Evolutionary conservation across 2,888 invertebrate genomes (phyloP), one percentile per base, ranked within the genome.

Genomic region (Chrysolina oricalcia): DNA sequence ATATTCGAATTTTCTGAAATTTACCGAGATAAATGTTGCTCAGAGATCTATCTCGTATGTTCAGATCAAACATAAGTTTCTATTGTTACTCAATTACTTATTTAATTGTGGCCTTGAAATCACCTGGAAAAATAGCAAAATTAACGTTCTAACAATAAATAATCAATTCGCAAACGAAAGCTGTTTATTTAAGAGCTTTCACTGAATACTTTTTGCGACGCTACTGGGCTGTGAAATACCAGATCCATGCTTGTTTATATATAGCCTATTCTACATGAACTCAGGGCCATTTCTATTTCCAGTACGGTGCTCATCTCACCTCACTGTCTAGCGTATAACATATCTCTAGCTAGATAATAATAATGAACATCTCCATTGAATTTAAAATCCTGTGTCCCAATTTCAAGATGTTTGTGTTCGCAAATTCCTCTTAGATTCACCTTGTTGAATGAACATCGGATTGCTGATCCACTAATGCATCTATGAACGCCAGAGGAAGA

Each of bases 211-310:
- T 67, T 66, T 43, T 35, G 74, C 48, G 70, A 74, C 59, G 59
- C 59, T 59, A 59, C 59, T 67, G 67, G 48, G 62, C 66, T 68
- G 69, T 73, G 76, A 75, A 80, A 81, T 81, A 81, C 75, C 80
- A 81, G 81, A 80, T 81, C 75, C 17, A n/a, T 17, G 67, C 81
- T 75, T 82, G 79, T 81, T 83, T 84, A 83, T 84, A 84, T 84
- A 83, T 81, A 83, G 82, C 80, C 76, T 80, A 84, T 82, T 81
- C 79, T 82, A 81, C 79, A 79, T 80, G 82, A 81, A 83, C 84
- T 84, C 85, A 85, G 82, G 85, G 85, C 83, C 84, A 50, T 50
- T 27, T 82, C 84, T 85, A 85, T 85, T 84, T 84, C 78, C 79
- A 84, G 83, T 80, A 75, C 78, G 73, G 76, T 80, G 81, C 83